phyloP scores from a whole-genome alignment of 2,888 invertebrate genomes.

The Xestia c-nigrum region DNA sequence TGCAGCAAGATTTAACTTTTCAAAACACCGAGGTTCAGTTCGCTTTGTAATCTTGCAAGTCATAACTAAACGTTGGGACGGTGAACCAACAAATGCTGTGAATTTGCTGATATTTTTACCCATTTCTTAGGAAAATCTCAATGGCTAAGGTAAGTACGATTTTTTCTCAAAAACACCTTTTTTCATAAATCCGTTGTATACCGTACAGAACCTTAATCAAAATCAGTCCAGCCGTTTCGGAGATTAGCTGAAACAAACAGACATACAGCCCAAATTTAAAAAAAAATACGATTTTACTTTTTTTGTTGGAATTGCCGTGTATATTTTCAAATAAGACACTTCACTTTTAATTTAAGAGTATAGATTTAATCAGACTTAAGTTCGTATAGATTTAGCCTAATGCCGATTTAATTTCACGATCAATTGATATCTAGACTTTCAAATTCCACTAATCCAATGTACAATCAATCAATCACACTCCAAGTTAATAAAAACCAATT shows the following conservation, averaged over 20 bases:
- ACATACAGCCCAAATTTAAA: no score
- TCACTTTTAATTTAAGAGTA: no score
- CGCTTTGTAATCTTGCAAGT: constrained; percentile 53
- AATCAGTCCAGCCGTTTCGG: no score
- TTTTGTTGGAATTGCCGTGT: no score
- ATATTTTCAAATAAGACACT: no score
- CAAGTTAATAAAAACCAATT: constrained; percentile 31
- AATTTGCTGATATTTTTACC: constrained; percentile 8
- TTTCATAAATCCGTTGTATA: no score
- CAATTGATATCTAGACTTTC: constrained; percentile 8
- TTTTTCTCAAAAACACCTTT: no score
- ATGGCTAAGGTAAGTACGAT: no score
- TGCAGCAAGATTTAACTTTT: constrained; percentile 70
- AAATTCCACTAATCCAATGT: not conserved
- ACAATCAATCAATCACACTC: constrained; percentile 28
- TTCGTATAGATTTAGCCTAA: not conserved
- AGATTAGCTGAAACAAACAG: no score
- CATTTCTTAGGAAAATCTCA: not conserved
- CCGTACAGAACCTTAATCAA: no score
- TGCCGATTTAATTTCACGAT: not conserved
- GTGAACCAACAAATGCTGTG: constrained; percentile 23
- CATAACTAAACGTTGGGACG: constrained; percentile 40
- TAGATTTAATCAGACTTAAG: not conserved
- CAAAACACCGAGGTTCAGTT: constrained; percentile 58
- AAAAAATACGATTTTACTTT: no score